A percentile compares a stretch with the other conserved stretches of the same genome.
These are phyloP conservation scores for Drosophila monieri DNA, from an alignment of 2,888 invertebrate species.

Conservation along the genomic window DNA sequence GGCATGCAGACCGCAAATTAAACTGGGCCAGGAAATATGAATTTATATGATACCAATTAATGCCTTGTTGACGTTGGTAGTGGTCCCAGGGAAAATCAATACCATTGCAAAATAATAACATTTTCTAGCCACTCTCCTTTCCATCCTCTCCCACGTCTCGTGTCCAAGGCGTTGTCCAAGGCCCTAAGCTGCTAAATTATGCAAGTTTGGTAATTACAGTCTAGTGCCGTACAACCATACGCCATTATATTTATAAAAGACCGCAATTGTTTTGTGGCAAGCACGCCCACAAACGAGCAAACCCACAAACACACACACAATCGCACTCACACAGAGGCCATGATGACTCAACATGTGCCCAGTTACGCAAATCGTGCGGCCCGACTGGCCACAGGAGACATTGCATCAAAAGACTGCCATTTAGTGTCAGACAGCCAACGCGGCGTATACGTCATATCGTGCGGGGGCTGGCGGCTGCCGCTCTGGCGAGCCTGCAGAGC, in stretches of 20 bases:
- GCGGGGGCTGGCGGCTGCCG: slow-evolving; percentile 3
- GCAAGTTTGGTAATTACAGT: slow-evolving; percentile 69
- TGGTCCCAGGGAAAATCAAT: slow-evolving; percentile 60
- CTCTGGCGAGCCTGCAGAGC: background rate
- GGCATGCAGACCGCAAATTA: slow-evolving; percentile 64
- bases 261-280: slow-evolving; percentile 53
- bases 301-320: slow-evolving; percentile 3
- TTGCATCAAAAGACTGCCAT: slow-evolving; percentile 56
- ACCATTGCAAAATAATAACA: slow-evolving; percentile 57
- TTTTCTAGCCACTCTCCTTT: slow-evolving; percentile 13
- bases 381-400: slow-evolving; percentile 66
- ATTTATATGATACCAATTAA: slow-evolving; percentile 67
- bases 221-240: slow-evolving; percentile 52
- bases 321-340: slow-evolving; percentile 1
- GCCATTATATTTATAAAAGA: slow-evolving; percentile 45
- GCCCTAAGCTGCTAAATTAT: slow-evolving; percentile 49
- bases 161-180: slow-evolving; percentile 39
- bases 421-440: slow-evolving; percentile 62
- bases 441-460: slow-evolving; percentile 61
- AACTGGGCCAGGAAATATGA: slow-evolving; percentile 49
- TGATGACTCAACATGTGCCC: slow-evolving; percentile 71
- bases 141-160: slow-evolving; percentile 1
- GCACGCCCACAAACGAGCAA: slow-evolving; percentile 23
- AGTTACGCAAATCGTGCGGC: slow-evolving; percentile 69
- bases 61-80: slow-evolving; percentile 13